These are phyloP conservation scores for Paracentrotus lividus DNA, from an alignment of 53 echinoderm and acorn worm species.

Conservation along the genomic window DNA sequence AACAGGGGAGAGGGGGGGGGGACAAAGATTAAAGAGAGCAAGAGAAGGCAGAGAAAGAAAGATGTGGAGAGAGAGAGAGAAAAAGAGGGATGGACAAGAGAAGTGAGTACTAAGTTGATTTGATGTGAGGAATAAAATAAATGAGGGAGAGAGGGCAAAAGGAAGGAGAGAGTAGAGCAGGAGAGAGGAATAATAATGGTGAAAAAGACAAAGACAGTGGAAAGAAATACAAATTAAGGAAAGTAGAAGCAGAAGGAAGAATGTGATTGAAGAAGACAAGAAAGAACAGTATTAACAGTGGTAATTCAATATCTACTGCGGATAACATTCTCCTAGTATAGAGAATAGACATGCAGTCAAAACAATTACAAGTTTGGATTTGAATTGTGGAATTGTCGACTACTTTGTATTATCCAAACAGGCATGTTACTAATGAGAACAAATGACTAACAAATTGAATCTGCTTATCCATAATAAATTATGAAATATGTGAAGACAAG, in stretches of 20 bases:
- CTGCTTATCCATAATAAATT: too few species aligned
- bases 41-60: neutral
- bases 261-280: neutral
- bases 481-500: too few species aligned
- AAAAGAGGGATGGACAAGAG: neutral
- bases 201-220: neutral
- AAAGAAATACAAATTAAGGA: too few species aligned
- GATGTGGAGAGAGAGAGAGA: neutral
- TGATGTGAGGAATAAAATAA: neutral
- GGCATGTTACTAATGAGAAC: neutral
- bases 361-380: neutral
- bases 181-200: too few species aligned
- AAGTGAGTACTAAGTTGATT: neutral
- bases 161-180: too few species aligned
- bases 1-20: neutral
- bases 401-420: neutral
- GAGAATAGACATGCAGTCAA: neutral
- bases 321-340: neutral
- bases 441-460: neutral
- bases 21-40: neutral
- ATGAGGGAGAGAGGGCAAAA: neutral
- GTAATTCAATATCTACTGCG: slow-evolving; percentile 52
- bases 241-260: neutral
- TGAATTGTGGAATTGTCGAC: neutral
- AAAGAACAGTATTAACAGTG: neutral